phyloP scores from a whole-genome alignment of 2,888 invertebrate species.

The Drosophila trichaetosa region DNA sequence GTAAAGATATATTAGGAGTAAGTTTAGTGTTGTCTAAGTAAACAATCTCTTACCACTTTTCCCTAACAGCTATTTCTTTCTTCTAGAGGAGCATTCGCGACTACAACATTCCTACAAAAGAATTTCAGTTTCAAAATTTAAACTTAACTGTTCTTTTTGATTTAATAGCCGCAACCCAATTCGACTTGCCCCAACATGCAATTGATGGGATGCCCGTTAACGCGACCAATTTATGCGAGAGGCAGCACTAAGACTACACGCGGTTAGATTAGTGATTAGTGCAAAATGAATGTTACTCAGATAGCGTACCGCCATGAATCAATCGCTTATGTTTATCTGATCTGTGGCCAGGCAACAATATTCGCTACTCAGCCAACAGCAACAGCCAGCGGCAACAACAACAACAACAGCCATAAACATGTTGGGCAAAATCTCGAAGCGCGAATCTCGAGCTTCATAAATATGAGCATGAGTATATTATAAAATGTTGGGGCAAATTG shows the following conservation, averaged over 20 bases:
- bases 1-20: not conserved
- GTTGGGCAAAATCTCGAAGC: conserved; percentile 37
- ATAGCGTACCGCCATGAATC: conserved; percentile 48
- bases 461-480: conserved; percentile 46
- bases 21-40: not conserved
- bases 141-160: conserved; percentile 33
- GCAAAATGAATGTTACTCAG: conserved; percentile 37
- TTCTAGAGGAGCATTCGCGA: not conserved
- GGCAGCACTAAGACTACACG: conserved; percentile 48
- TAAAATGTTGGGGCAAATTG: conserved; percentile 53
- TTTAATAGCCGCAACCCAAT: conserved; percentile 28
- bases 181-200: conserved; percentile 7
- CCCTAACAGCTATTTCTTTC: not conserved
- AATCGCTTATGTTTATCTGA: conserved; percentile 46
- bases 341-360: conserved; percentile 13
- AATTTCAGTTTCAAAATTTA: conserved; percentile 11
- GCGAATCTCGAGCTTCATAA: conserved; percentile 27
- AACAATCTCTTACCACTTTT: not conserved
- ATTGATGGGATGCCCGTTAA: conserved; percentile 29
- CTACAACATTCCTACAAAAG: not conserved
- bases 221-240: conserved; percentile 48
- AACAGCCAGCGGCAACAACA: conserved; percentile 6
- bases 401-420: conserved; percentile 30
- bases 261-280: conserved; percentile 46
- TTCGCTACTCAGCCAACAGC: conserved; percentile 1